Evolutionary conservation across 2,113 vertebrate genomes (phyloP).

Genomic region (Ornithorhynchus anatinus): DNA sequence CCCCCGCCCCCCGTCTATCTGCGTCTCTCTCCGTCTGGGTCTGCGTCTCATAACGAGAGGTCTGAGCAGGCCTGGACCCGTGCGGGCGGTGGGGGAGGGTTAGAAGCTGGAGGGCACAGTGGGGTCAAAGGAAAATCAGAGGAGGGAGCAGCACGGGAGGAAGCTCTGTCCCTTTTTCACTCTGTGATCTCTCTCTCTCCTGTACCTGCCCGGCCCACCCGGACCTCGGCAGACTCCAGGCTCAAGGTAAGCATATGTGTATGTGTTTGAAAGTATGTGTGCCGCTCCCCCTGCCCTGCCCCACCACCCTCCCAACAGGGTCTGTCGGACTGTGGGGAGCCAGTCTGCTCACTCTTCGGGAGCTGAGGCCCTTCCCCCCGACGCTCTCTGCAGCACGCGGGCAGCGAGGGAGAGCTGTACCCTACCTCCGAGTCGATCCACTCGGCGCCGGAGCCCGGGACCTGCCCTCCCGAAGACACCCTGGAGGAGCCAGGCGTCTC

Average conservation of each 20-base stretch:
- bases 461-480: constrained; percentile 70
- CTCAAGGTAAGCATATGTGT: constrained; percentile 53
- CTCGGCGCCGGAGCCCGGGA: constrained; percentile 27
- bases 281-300: not conserved
- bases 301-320: too few species aligned
- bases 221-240: constrained; percentile 28
- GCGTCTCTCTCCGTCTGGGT: too few species aligned
- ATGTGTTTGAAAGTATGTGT: too few species aligned
- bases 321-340: not conserved
- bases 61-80: too few species aligned
- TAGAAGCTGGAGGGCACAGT: too few species aligned
- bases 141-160: too few species aligned
- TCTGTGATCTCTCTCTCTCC: not conserved
- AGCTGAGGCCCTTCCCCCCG: not conserved
- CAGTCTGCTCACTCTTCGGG: not conserved
- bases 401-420: constrained; percentile 78
- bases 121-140: too few species aligned
- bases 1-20: too few species aligned
- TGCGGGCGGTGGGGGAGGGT: too few species aligned
- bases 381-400: constrained; percentile 56
- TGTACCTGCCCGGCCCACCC: not conserved
- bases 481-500: constrained; percentile 51
- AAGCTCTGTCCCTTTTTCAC: not conserved
- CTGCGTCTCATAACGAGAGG: too few species aligned
- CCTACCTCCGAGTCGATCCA: constrained; percentile 50